Base-by-base conservation (phyloP, 2,888 invertebrate genomes). In the Neria commutata region DNA sequence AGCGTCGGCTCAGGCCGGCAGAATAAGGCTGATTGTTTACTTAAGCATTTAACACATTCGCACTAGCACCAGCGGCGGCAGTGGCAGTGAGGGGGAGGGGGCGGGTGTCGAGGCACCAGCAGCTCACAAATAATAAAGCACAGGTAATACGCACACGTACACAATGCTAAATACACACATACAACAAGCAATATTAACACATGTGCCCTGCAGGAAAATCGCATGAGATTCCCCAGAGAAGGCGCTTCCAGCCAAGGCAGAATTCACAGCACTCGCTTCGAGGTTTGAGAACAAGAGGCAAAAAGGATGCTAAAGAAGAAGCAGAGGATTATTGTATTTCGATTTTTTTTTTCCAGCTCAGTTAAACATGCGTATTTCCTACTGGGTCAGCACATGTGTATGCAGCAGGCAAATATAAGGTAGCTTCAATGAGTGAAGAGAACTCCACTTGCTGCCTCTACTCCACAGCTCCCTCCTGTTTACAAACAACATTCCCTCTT, bases 31-130 rank as follows among this genome's bases (percentile, higher is more conserved):
- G 60, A 55, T 61, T 75, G 71, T 77, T 76, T 76, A 69, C 67
- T 70, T 70, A 74, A 74, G 68, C 67, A 68, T 73, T 76, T 76
- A 74, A 74, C 76, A 72, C 69, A 70, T 75, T 66, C 54, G 54
- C 17, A 42, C 21, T 6, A 42, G 5, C 2, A 21, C 42, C 17
- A 5, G 14, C 42, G n/a, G n/a, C n/a, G n/a, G n/a, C n/a, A n/a
- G n/a, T n/a, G n/a, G n/a, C n/a, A n/a, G n/a, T n/a, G n/a, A n/a
- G n/a, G n/a, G n/a, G n/a, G n/a, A n/a, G n/a, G n/a, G n/a, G n/a
- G n/a, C n/a, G n/a, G n/a, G n/a, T n/a, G n/a, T n/a, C n/a, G n/a
- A n/a, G n/a, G n/a, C n/a, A n/a, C n/a, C n/a, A n/a, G n/a, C n/a
- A n/a, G n/a, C n/a, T n/a, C n/a, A n/a, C n/a, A n/a, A n/a, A n/a